Evolutionary conservation across 2,888 invertebrate genomes (phyloP), one percentile per base, ranked within the genome.

Genomic region (Parasteatoda lunata): DNA sequence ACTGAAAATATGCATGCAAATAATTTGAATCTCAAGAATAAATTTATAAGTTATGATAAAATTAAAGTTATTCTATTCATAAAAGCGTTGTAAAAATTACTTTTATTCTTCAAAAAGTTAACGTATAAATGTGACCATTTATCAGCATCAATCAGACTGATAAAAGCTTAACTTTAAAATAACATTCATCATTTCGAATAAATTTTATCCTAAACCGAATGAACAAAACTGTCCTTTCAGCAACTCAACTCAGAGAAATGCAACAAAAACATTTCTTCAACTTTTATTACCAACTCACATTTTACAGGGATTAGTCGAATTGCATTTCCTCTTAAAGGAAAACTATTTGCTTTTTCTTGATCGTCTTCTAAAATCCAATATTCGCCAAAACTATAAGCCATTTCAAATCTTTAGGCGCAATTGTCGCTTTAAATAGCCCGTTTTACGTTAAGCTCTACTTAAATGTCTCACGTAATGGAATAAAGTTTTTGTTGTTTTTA

Each of bases 321-420:
- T 59, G 59, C 59, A n/a, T n/a, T n/a, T 13, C n/a, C 59, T 59
- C 59, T 59, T 59, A 59, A 59, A 59, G 59, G 59, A 59, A 59
- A 59, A 59, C 59, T 59, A 59, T 59, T 59, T 59, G 59, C 73
- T 54, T 54, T 45, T 7, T 15, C 48, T 13, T 8, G 65, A 76
- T 76, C 76, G 76, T 76, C 76, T 65, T 49, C 65, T 15, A 76
- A 59, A 76, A 76, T 76, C 76, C 76, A 76, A 76, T 76, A 76
- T 76, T 76, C 76, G 49, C 47, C 76, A 73, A 73, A 54, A 54
- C 73, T 54, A 30, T 30, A 59, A 76, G 76, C 76, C 66, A 15
- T 76, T 66, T 64, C 65, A 15, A 73, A 73, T 49, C 30, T 54
- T 49, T 48, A 8, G 66, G 49, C 65, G 47, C 76, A 64, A 76